A percentile compares a stretch with the other conserved stretches of the same genome.
These are phyloP conservation scores for Cariama cristata DNA, from an alignment of 2,113 vertebrate genomes.

Conservation along the genomic window DNA sequence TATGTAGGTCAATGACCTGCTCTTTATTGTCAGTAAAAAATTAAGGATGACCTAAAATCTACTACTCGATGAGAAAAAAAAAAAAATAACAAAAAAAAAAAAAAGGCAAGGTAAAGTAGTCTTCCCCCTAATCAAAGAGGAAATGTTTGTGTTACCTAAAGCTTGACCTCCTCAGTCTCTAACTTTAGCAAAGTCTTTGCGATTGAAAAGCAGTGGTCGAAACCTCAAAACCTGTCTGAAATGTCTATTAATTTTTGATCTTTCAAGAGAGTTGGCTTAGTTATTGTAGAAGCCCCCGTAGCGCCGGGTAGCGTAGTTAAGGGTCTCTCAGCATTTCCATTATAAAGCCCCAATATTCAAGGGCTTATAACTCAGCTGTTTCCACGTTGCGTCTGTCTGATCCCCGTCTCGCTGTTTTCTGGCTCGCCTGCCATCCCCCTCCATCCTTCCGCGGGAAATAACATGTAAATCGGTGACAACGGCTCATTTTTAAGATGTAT, in stretches of 20 bases:
- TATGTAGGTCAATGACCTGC: conserved; percentile 82
- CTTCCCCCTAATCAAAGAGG: conserved; percentile 76
- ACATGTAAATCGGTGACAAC: background rate
- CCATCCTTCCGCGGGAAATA: background rate
- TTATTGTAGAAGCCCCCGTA: conserved; percentile 58
- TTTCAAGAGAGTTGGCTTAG: conserved; percentile 61
- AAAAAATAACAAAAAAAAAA: conserved; percentile 42
- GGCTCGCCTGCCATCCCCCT: background rate
- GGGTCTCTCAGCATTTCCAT: conserved; percentile 40
- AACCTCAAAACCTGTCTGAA: conserved; percentile 72
- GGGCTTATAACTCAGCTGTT: conserved; percentile 27
- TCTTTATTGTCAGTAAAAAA: conserved; percentile 77
- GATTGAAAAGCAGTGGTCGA: conserved; percentile 65
- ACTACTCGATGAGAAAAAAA: conserved; percentile 67
- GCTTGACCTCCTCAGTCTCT: conserved; percentile 74
- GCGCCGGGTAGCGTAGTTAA: conserved; percentile 33
- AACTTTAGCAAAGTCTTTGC: conserved; percentile 75
- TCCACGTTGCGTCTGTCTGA: background rate
- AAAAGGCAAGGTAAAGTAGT: conserved; percentile 58
- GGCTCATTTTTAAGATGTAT: rapidly evolving
- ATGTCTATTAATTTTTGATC: conserved; percentile 76
- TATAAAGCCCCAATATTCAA: conserved; percentile 4
- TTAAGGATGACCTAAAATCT: conserved; percentile 83
- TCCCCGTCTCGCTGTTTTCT: background rate
- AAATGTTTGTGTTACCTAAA: conserved; percentile 75